A percentile compares a stretch with the other conserved stretches of the same genome.
Evolutionary conservation across 2,888 invertebrate species (phyloP).

Genomic region (Tachina lurida): DNA sequence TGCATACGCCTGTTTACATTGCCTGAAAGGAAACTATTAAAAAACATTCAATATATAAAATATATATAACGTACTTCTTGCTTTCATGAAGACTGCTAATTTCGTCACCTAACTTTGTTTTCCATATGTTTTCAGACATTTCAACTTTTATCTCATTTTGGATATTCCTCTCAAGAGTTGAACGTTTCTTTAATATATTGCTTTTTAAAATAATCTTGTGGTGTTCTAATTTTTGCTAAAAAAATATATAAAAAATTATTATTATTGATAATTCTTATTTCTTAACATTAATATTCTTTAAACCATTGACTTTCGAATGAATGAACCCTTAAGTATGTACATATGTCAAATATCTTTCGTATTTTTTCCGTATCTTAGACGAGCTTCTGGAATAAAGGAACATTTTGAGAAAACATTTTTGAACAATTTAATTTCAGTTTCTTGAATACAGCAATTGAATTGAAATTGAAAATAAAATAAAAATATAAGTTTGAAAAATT

Average conservation of each 20-base stretch:
- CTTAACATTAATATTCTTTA: not conserved
- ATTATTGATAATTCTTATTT: too few relatives aligned
- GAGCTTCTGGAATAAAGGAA: too few relatives aligned
- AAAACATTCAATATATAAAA: constrained; percentile 10
- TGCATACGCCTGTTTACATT: constrained; percentile 51
- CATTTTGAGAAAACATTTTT: too few relatives aligned
- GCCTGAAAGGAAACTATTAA: constrained; percentile 55
- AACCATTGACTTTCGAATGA: not conserved
- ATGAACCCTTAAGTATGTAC: too few relatives aligned
- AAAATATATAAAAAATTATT: not conserved
- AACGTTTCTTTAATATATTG: constrained; percentile 95
- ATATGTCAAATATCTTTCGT: too few relatives aligned
- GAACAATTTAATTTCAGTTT: too few relatives aligned
- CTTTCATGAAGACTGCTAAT: constrained; percentile 39
- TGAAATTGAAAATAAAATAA: too few relatives aligned
- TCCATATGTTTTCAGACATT: constrained; percentile 85
- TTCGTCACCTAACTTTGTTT: constrained; percentile 53
- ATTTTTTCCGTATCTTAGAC: too few relatives aligned
- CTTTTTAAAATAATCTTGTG: constrained; percentile 96
- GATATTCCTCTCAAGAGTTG: constrained; percentile 93
- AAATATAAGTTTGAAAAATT: too few relatives aligned
- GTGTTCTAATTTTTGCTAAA: constrained; percentile 84
- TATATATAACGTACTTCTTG: constrained; percentile 66
- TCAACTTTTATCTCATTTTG: constrained; percentile 95
- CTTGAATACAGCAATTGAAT: too few relatives aligned